Evolutionary conservation across 2,797 vertebrate species (phyloP).

Genomic region (Momotus momota): DNA sequence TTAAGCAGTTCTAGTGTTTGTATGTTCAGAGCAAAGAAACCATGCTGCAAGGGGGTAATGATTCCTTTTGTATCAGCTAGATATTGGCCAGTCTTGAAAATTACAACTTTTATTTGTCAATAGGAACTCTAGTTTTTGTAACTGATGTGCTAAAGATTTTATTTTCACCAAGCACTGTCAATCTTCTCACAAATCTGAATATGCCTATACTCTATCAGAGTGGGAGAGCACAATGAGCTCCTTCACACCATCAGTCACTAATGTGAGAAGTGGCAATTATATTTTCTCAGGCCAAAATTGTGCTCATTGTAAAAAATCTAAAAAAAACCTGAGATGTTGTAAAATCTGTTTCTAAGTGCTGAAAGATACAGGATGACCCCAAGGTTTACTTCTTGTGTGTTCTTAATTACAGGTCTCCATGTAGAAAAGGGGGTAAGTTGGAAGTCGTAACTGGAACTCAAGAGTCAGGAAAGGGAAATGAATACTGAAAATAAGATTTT

Average conservation of each 20-base stretch:
- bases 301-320: background rate
- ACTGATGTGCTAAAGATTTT: background rate
- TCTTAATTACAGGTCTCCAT: background rate
- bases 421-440: background rate
- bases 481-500: background rate
- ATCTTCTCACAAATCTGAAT: background rate
- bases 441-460: background rate
- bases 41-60: background rate
- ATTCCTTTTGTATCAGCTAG: background rate
- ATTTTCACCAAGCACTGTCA: background rate
- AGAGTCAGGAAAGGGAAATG: background rate
- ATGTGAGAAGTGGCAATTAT: background rate
- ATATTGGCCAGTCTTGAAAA: background rate
- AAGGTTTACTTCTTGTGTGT: background rate
- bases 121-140: background rate
- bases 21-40: background rate
- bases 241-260: background rate
- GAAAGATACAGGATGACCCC: background rate
- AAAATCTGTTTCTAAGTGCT: background rate
- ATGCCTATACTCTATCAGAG: background rate
- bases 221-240: background rate
- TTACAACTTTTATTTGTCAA: background rate
- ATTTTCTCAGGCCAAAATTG: background rate
- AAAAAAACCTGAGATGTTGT: background rate
- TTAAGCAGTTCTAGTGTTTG: background rate